These are phyloP conservation scores for Tretioscincus oriximinensis DNA, from an alignment of 2,113 vertebrate species.

Conservation along the genomic window DNA sequence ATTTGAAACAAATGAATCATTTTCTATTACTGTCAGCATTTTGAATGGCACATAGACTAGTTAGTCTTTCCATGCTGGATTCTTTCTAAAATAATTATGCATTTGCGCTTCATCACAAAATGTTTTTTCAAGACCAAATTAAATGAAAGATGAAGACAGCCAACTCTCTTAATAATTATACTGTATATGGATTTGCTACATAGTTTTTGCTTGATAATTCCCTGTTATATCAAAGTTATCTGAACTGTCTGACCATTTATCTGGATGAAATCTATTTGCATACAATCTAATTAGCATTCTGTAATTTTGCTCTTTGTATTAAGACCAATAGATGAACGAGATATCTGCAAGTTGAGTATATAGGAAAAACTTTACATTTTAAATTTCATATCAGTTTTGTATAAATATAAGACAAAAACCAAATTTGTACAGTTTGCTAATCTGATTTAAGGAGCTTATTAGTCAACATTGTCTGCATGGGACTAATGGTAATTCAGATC, in stretches of 20 bases:
- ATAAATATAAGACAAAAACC: neutral
- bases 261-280: neutral
- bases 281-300: neutral
- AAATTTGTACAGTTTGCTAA: no score
- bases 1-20: neutral
- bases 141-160: neutral
- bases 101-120: neutral
- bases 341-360: neutral
- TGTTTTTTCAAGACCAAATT: neutral
- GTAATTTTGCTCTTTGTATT: neutral
- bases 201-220: neutral
- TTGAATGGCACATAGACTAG: neutral
- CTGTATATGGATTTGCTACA: neutral
- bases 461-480: no score
- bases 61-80: neutral
- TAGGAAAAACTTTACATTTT: neutral
- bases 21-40: slow-evolving; percentile 18
- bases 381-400: neutral
- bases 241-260: neutral
- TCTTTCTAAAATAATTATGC: neutral
- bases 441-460: no score
- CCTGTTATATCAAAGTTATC: neutral
- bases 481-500: no score
- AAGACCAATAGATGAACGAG: neutral
- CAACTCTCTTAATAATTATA: neutral